These are phyloP conservation scores for Corvus moneduloides DNA, from an alignment of 2,113 vertebrate species.

Conservation along the genomic window DNA sequence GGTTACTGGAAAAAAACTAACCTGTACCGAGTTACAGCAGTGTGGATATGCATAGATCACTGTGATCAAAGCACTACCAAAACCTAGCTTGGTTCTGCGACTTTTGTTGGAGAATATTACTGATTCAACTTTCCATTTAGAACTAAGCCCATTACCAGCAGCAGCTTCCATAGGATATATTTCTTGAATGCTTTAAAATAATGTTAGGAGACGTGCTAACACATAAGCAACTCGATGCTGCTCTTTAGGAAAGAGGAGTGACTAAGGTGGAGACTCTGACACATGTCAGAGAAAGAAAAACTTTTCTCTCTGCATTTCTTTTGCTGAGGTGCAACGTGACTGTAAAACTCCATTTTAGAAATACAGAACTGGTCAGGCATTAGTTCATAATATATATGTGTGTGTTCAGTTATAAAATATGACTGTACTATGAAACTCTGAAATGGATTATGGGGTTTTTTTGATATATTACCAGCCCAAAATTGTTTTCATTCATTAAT, in stretches of 20 bases:
- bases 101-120: background rate
- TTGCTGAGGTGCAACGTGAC: background rate
- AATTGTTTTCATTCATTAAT: background rate
- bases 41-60: background rate
- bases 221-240: background rate
- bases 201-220: background rate
- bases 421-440: background rate
- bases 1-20: background rate
- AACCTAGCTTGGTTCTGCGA: background rate
- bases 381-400: background rate
- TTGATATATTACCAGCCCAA: background rate
- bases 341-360: background rate
- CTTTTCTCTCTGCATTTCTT: background rate
- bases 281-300: background rate
- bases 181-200: background rate
- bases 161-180: background rate
- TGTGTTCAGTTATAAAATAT: background rate
- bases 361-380: background rate
- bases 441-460: background rate
- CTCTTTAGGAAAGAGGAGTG: background rate
- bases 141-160: background rate
- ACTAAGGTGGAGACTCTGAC: background rate
- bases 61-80: background rate
- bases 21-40: background rate
- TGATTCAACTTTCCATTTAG: background rate